phyloP scores from a whole-genome alignment of 2,113 vertebrate genomes.

The Cathartes aura region DNA sequence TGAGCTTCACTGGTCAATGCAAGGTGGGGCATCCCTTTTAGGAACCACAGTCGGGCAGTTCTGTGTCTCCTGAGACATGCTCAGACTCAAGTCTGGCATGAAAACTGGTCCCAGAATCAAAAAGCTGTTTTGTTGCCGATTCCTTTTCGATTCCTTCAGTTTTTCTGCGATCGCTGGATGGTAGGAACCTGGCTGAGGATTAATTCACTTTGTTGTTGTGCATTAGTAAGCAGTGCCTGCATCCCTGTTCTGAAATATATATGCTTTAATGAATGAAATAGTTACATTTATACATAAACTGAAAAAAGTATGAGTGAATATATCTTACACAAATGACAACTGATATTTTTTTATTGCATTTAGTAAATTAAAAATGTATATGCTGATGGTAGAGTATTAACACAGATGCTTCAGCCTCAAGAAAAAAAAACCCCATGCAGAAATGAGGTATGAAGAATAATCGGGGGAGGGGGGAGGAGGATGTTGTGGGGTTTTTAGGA shows the following conservation, averaged over 20 bases:
- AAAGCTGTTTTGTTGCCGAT: neutral
- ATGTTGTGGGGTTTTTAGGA: neutral
- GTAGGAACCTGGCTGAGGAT: neutral
- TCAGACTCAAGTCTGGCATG: neutral
- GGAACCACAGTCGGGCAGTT: neutral
- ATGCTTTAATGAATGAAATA: neutral
- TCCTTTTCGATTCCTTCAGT: neutral
- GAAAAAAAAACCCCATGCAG: neutral
- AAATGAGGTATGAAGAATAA: neutral
- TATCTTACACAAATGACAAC: neutral
- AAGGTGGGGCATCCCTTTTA: neutral
- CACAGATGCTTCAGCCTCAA: neutral
- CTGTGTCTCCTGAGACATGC: neutral
- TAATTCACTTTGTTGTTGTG: neutral
- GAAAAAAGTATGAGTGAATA: neutral
- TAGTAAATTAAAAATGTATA: neutral
- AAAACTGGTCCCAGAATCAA: neutral
- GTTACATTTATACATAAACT: neutral
- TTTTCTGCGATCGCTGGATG: neutral
- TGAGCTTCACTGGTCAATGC: fast-evolving
- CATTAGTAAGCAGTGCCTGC: neutral
- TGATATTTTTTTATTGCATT: neutral
- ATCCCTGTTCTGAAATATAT: neutral
- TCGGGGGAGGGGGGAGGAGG: no score
- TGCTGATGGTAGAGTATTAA: neutral